A percentile compares a stretch with the other conserved stretches of the same genome.
phyloP scores from a whole-genome alignment of 2,797 vertebrate genomes.

The Esox masquinongy region DNA sequence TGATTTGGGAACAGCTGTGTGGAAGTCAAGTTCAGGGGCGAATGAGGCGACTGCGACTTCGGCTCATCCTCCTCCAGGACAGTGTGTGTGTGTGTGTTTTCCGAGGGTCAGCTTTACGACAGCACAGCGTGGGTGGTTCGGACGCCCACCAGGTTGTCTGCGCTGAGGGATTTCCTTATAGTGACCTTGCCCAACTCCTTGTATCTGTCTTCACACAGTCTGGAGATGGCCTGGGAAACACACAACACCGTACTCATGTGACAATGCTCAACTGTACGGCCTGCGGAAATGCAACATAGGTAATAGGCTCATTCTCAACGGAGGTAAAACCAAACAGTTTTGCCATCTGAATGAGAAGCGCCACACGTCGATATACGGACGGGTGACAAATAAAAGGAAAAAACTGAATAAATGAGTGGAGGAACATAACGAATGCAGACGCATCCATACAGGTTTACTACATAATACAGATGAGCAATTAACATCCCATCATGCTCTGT shows the following conservation, averaged over 20 bases:
- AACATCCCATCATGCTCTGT: too few relatives aligned
- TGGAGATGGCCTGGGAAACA: conserved; percentile 87
- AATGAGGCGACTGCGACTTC: neutral
- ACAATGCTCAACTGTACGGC: neutral
- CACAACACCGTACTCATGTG: neutral
- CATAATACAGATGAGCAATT: too few relatives aligned
- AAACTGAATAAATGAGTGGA: too few relatives aligned
- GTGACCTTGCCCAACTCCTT: conserved; percentile 89
- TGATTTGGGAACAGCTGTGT: neutral
- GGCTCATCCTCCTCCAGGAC: neutral
- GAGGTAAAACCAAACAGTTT: too few relatives aligned
- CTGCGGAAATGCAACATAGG: too few relatives aligned
- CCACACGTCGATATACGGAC: too few relatives aligned
- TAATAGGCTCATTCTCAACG: too few relatives aligned
- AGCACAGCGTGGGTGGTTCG: conserved; percentile 90
- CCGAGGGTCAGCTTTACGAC: conserved; percentile 74
- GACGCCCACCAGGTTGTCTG: conserved; percentile 90
- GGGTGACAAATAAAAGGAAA: too few relatives aligned
- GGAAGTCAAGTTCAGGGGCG: neutral
- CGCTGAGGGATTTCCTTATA: conserved; percentile 90
- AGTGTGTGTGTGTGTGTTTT: neutral
- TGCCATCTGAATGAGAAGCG: too few relatives aligned
- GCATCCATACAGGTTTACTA: too few relatives aligned
- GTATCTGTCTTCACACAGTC: conserved; percentile 96
- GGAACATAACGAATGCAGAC: too few relatives aligned